Evolutionary conservation across 2,888 invertebrate genomes (phyloP), one percentile per base, ranked within the genome.

Genomic region (Trachelus troglodyta): DNA sequence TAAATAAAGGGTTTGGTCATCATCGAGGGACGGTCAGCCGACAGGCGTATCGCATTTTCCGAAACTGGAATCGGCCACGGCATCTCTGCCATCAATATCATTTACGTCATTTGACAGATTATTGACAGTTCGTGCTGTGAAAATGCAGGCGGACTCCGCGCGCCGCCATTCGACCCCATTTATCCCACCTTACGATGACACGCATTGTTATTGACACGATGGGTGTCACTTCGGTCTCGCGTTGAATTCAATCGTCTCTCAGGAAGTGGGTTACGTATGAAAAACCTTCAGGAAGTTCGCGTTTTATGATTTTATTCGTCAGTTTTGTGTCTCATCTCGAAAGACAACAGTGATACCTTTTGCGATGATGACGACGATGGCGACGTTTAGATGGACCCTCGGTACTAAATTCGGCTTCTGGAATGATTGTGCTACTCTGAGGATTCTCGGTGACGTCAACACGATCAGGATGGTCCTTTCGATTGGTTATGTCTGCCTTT

Each of bases 141-240:
- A 87, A 87, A 85, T 85, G 84, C 81, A 34, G 35, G 74, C 74
- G 15, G 12, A n/a, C 23, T n/a, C 82, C 80, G 82, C 79, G 83
- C 82, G 76, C 82, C 81, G 83, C 85, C 89, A 86, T 88, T 85
- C 82, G 82, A 84, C 83, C 82, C 86, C 84, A 85, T 87, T 88
- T 88, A 23, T 88, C 87, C 83, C 83, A 84, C 81, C 88, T 88
- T 88, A 89, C 85, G 89, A 88, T 86, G 87, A 89, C 85, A 85
- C 79, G 83, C 85, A 87, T 86, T 88, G 86, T 88, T 87, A 87
- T 87, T 87, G 87, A 85, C 87, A 86, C 83, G 77, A 80, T 79
- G 79, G 75, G 74, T 75, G 77, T 69, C 77, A 71, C 69, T 56
- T 23, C 56, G 81, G 75, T 78, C 74, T 73, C 73, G 73, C 73